phyloP scores from a whole-genome alignment of 2,888 invertebrate genomes.

The Aelia acuminata region DNA sequence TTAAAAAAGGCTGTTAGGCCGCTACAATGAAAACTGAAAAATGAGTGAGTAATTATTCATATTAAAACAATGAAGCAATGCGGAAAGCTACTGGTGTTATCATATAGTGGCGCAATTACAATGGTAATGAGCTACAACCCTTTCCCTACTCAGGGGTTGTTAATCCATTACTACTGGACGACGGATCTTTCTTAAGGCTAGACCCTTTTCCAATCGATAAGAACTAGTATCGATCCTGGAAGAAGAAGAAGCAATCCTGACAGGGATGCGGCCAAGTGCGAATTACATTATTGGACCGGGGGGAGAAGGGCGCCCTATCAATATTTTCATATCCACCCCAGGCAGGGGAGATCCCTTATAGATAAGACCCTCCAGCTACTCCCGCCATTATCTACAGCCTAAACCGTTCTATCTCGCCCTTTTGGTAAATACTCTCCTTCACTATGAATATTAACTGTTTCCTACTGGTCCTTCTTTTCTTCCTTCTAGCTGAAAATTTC shows the following conservation, averaged over 20 bases:
- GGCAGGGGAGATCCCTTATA: constrained; percentile 35
- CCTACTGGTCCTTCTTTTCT: not conserved
- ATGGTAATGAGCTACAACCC: not conserved
- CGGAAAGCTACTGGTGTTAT: too few species aligned
- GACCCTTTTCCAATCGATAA: constrained; percentile 10
- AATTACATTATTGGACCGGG: constrained; percentile 42
- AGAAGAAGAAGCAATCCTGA: not conserved
- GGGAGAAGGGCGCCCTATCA: constrained; percentile 35
- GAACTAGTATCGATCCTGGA: not conserved
- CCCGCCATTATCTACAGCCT: constrained; percentile 28
- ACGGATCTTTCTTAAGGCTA: not conserved
- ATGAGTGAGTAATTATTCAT: too few species aligned
- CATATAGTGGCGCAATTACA: too few species aligned
- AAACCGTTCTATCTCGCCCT: not conserved
- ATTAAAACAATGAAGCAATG: too few species aligned
- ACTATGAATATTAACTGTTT: constrained; percentile 27
- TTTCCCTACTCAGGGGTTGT: not conserved
- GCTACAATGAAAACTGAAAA: too few species aligned
- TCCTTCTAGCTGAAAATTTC: not conserved
- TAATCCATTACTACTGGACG: not conserved
- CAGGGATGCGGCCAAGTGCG: constrained; percentile 35
- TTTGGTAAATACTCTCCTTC: constrained; percentile 27
- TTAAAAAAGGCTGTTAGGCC: too few species aligned
- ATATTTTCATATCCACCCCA: constrained; percentile 45
- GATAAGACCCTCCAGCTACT: constrained; percentile 46